phyloP scores from a whole-genome alignment of 2,797 vertebrate species.

The Myotis findleyi region DNA sequence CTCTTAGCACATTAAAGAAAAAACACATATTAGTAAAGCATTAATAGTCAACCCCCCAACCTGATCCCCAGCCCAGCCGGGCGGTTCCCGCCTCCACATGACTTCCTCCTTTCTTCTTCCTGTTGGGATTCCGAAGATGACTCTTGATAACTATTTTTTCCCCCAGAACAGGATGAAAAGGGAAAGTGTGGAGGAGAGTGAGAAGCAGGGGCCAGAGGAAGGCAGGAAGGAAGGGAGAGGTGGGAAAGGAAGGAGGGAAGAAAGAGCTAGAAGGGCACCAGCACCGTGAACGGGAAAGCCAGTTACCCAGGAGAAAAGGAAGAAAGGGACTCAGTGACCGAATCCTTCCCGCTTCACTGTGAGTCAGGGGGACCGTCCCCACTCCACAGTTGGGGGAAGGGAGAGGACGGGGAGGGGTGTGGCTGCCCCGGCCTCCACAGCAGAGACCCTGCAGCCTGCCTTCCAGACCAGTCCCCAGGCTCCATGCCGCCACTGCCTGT shows the following conservation, averaged over 20 bases:
- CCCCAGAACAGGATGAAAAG: neutral
- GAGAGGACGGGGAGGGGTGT: rapidly evolving
- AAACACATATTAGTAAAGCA: neutral
- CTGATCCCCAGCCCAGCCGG: neutral
- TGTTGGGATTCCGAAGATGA: neutral
- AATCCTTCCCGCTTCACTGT: neutral
- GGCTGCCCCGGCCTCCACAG: neutral
- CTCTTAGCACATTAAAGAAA: neutral
- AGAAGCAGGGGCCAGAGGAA: neutral
- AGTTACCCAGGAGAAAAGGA: rapidly evolving
- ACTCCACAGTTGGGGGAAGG: rapidly evolving
- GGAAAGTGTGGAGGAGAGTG: neutral
- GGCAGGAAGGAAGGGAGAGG: neutral
- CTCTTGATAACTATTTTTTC: neutral
- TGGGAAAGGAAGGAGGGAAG: too few species aligned
- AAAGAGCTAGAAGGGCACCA: neutral
- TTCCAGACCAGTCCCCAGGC: rapidly evolving
- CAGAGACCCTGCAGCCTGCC: rapidly evolving
- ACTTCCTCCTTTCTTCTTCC: neutral
- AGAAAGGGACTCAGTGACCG: rapidly evolving
- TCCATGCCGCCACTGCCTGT: neutral
- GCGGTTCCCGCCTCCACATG: neutral
- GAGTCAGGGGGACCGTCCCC: neutral
- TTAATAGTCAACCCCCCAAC: neutral
- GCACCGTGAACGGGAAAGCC: rapidly evolving